Evolutionary conservation across 2,113 vertebrate species (phyloP), one percentile per base, ranked within the genome.

Genomic region (Melanotaenia duboulayi): DNA sequence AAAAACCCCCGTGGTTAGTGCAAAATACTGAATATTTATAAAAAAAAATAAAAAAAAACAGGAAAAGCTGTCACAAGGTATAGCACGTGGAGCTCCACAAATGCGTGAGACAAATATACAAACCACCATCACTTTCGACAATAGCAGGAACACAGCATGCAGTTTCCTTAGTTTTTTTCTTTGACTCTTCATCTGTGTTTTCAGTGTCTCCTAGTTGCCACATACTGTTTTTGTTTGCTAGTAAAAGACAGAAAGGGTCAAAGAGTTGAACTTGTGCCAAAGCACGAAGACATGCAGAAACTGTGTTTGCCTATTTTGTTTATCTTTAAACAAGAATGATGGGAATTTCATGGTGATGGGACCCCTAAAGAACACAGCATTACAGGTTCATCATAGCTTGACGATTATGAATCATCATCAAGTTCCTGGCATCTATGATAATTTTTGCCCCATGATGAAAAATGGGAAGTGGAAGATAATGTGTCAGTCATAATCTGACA

Each of bases 141-240:
- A 80, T 40, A 59, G 57, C 80, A 70, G 80, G 73, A 79, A 80
- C 54, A 73, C 65, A 67, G 46, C 59, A 51, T 40, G 58, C 39
- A 14, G 57, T 65, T 74, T 74, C 17, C 44, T 19, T 13, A 20
- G 9, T 4, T n/a, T 40, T 1, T 1, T 1, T 1, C 40, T 40
- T 2, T 66, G 14, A 6, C 20, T 71, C 28, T 50, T 54, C 4
- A 11, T 40, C 24, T 22, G 16, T 35, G 22, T 63, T 72, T 55
- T 59, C 11, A 74, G 10, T 46, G 46, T 46, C 39, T 50, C 24
- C n/a, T 25, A 58, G 60, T 61, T 64, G n/a, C n/a, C 22, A 28
- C 22, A 40, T 39, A 22, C 19, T 63, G 14, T n/a, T 75, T 61
- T 58, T 25, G 55, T 49, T 63, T 55, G 40, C 48, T 40, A 25